These are phyloP conservation scores for Pipa parva DNA, from an alignment of 2,113 vertebrate genomes.

Conservation along the genomic window DNA sequence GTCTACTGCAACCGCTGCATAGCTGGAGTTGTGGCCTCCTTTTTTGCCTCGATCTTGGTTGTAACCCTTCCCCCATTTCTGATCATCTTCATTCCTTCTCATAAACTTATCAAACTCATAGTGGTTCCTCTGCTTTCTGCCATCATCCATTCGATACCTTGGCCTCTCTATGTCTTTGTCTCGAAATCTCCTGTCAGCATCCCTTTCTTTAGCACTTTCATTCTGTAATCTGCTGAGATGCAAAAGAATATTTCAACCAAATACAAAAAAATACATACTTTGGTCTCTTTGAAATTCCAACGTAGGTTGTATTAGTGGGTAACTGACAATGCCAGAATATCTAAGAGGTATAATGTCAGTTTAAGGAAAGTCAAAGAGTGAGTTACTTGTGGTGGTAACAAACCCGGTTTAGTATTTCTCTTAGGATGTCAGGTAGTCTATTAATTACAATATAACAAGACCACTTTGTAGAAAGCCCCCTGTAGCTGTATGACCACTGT, in stretches of 20 bases:
- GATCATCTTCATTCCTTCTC: slow-evolving; percentile 82
- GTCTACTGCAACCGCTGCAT: slow-evolving; percentile 72
- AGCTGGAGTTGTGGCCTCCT: slow-evolving; percentile 73
- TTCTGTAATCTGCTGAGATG: slow-evolving; percentile 68
- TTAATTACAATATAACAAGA: too few species aligned
- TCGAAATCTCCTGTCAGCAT: slow-evolving; percentile 72
- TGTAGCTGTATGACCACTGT: too few species aligned
- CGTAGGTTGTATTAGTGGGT: too few species aligned
- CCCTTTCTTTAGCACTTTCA: slow-evolving; percentile 83
- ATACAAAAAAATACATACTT: too few species aligned
- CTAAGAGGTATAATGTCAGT: too few species aligned
- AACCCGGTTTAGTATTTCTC: too few species aligned
- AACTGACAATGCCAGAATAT: too few species aligned
- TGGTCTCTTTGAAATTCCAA: too few species aligned
- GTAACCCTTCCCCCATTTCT: slow-evolving; percentile 85
- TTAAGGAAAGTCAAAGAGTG: too few species aligned
- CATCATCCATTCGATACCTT: slow-evolving; percentile 73
- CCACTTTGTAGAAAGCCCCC: too few species aligned
- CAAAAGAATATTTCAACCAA: not conserved
- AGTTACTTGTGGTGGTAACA: too few species aligned
- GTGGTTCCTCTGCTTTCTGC: slow-evolving; percentile 79
- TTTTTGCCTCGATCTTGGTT: slow-evolving; percentile 82
- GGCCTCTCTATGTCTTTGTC: slow-evolving; percentile 77
- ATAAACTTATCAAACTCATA: slow-evolving; percentile 82
- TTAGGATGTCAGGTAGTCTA: too few species aligned